Base-by-base conservation (phyloP, 2,113 vertebrate genomes). In the Camelus bactrianus region DNA sequence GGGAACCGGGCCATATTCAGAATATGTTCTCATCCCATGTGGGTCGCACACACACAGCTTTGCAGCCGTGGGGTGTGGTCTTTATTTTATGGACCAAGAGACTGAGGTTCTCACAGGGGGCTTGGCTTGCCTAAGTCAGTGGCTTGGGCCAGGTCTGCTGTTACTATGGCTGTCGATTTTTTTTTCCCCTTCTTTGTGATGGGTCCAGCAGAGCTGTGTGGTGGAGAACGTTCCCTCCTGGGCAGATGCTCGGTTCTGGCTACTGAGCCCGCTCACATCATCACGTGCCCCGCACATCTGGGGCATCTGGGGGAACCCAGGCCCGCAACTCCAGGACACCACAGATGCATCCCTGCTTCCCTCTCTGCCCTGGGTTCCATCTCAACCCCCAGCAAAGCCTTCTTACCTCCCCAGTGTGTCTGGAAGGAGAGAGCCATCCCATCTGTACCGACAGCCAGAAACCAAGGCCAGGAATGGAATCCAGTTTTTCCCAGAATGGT, bases 21-120 rank as follows among this genome's bases (percentile, higher is more conserved):
- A 46, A 42, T 11, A 50, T 16, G 2, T 35, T 69, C 3, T 77
- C 10, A 42, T 48, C 2, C 38, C 26, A 4, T 0, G 0, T n/a
- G 35, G 30, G 10, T 38, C n/a, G 89, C 32, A 42, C 1, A 16
- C 12, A 6, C 7, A 6, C 15, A 5, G 24, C 1, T 20, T 2
- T 42, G 11, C 8, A 54, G 10, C 20, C 20, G 35, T 19, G 5
- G 6, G 10, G 9, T 62, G 16, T 54, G 24, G 73, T 30, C 58
- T 76, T 62, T 15, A 62, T 46, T 38, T 79, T 75, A 22, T 8
- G 30, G 26, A 73, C 15, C 16, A 28, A 72, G 73, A 62, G 7
- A 26, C 0, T 3, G 24, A 93, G 9, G 6, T 7, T 76, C 14
- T 70, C 38, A 54, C 7, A 62, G 28, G 13, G 28, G 1, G 0